Conservation (phyloP, 2,113 vertebrate genomes). For the Sakesphorus luctuosus region DNA sequence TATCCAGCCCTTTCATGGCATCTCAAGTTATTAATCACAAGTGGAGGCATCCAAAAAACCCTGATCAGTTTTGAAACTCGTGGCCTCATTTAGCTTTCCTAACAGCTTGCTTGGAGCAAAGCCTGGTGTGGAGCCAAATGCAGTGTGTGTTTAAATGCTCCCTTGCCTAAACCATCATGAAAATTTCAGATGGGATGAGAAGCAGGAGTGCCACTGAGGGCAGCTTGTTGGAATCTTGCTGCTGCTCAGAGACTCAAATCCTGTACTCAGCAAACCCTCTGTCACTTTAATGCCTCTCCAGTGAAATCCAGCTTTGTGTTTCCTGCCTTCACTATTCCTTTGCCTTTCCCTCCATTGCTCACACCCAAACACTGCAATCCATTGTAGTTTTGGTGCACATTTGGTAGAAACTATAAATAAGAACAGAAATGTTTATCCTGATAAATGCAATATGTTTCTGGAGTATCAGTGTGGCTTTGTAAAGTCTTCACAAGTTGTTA, state of each 20-base stretch:
- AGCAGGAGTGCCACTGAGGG: constrained; percentile 45
- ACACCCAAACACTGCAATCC: neutral
- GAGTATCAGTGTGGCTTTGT: neutral
- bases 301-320: constrained; percentile 41
- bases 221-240: constrained; percentile 60
- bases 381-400: neutral
- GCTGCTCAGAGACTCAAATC: constrained; percentile 61
- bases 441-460: neutral
- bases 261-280: constrained; percentile 58
- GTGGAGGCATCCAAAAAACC: constrained; percentile 46
- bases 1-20: neutral
- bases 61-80: constrained; percentile 55
- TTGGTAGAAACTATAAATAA: neutral
- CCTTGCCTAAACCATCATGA: constrained; percentile 62
- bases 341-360: neutral
- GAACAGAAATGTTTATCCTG: neutral
- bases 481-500: neutral
- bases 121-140: constrained; percentile 57
- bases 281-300: constrained; percentile 58
- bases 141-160: constrained; percentile 67
- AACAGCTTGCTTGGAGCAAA: constrained; percentile 66
- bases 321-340: neutral
- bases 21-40: constrained; percentile 59
- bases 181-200: constrained; percentile 68
- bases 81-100: constrained; percentile 62